A percentile compares a stretch with the other conserved stretches of the same genome.
Evolutionary conservation across 2,113 vertebrate genomes (phyloP).

Genomic region (Tachuris rubrigastra): DNA sequence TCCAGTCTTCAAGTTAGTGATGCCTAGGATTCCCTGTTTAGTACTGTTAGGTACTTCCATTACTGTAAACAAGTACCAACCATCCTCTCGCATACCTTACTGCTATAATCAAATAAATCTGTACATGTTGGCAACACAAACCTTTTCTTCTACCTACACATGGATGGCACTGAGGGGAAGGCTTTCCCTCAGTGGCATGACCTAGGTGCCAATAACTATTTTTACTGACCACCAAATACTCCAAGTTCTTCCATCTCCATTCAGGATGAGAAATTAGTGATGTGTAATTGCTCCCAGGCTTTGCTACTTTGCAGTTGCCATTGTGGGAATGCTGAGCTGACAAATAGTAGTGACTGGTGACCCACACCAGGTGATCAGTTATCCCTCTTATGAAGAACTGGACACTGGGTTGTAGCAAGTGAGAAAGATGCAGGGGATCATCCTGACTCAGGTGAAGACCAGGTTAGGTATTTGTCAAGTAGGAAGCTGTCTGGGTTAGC

Average conservation of each 20-base stretch:
- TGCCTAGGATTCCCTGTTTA: background rate
- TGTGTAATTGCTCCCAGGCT: rapidly evolving
- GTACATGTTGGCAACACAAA: rapidly evolving
- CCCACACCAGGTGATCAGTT: background rate
- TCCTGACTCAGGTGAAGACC: background rate
- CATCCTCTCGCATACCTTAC: background rate
- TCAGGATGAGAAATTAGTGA: background rate
- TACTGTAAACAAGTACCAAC: background rate
- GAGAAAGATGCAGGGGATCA: background rate
- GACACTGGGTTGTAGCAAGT: background rate
- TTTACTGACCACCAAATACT: background rate
- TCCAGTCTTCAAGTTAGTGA: background rate
- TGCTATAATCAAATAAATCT: background rate
- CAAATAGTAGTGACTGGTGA: background rate
- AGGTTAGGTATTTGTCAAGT: background rate
- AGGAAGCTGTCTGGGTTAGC: background rate
- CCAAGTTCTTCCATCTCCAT: background rate
- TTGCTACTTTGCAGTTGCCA: background rate
- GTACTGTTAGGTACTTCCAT: background rate
- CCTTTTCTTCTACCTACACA: background rate
- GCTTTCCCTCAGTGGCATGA: background rate
- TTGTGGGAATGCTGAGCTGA: background rate
- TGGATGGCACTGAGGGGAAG: rapidly evolving
- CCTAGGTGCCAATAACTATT: background rate
- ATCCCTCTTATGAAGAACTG: background rate